Base-by-base conservation (phyloP, 2,797 vertebrate genomes). In the Staurois parvus region DNA sequence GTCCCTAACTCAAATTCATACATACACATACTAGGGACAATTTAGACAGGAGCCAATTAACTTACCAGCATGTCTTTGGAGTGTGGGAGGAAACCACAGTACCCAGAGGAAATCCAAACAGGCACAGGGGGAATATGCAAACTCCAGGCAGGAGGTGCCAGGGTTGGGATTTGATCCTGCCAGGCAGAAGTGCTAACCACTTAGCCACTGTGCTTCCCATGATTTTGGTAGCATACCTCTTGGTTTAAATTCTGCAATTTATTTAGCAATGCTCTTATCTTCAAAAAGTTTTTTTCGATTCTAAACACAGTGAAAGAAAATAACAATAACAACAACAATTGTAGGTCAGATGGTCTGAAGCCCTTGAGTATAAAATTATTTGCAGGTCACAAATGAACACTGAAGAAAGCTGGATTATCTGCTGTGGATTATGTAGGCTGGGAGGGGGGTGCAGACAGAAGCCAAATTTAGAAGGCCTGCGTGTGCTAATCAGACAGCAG, bases 401-500 rank as follows among this genome's bases (percentile, higher is more conserved):
- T 62, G 59, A 48, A 85, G 52, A 72, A 69, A 84, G 69, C 56
- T 62, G 70, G 76, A 79, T 85, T 70, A 85, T 73, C 76, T 72
- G 76, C 56, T 66, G 28, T 72, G 83, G 83, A 79, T 85, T 79
- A 79, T 56, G 62, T 69, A 24, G 21, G 13, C 26, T 30, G 69
- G 56, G 62, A 37, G 37, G 37, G 37, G 37, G 34, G 34, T 19
- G 34, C 40, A 76, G 56, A 72, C 42, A 48, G 32, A 59, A 70
- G 76, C 37, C 52, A 72, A 73, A 66, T 85, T 66, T 85, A 73
- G 56, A 72, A 79, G 48, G 56, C 8, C 68, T 52, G 69, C 45
- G 34, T 34, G 40, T 79, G 69, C 62, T 85, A 79, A 85, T 85
- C 83, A 85, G 42, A 80, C 69, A 85, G 42, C 59, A 80, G 62